These are phyloP conservation scores for Euclidia mi DNA, from an alignment of 2,888 invertebrate species.

Conservation along the genomic window DNA sequence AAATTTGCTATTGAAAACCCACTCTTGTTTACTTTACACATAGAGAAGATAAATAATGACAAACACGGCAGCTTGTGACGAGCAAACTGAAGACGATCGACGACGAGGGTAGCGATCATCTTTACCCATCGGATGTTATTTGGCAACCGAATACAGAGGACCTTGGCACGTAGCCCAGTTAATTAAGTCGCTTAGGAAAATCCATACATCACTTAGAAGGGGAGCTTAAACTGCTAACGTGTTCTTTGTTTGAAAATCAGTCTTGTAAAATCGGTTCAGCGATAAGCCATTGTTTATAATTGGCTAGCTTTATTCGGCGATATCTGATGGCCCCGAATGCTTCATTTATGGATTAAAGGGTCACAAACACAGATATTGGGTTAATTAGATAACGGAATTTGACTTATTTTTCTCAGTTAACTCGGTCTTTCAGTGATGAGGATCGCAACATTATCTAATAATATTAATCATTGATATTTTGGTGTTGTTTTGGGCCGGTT, in stretches of 20 bases:
- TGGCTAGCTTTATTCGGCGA: constrained; percentile 46
- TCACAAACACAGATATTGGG: no score
- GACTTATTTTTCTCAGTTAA: no score
- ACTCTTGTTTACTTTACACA: no score
- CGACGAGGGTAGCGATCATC: constrained; percentile 37
- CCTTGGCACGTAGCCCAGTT: constrained; percentile 49
- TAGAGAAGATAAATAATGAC: no score
- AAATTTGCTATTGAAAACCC: no score
- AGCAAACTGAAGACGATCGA: constrained; percentile 11
- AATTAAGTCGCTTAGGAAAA: constrained; percentile 46
- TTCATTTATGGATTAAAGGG: constrained; percentile 52
- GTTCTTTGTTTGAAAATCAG: constrained; percentile 44
- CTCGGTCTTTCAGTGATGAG: no score
- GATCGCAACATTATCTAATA: no score
- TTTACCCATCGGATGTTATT: constrained; percentile 30
- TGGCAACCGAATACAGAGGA: constrained; percentile 35
- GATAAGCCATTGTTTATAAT: constrained; percentile 56
- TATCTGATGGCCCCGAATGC: constrained; percentile 51
- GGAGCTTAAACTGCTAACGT: constrained; percentile 38
- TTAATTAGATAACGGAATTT: no score
- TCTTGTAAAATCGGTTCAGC: constrained; percentile 44
- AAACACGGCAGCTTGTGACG: no score
- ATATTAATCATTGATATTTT: no score
- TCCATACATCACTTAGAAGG: constrained; percentile 47
- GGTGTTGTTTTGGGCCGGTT: no score